A percentile compares a stretch with the other conserved stretches of the same genome.
Evolutionary conservation across 2,113 vertebrate genomes (phyloP).

Genomic region (Psammodynastes pulverulentus): DNA sequence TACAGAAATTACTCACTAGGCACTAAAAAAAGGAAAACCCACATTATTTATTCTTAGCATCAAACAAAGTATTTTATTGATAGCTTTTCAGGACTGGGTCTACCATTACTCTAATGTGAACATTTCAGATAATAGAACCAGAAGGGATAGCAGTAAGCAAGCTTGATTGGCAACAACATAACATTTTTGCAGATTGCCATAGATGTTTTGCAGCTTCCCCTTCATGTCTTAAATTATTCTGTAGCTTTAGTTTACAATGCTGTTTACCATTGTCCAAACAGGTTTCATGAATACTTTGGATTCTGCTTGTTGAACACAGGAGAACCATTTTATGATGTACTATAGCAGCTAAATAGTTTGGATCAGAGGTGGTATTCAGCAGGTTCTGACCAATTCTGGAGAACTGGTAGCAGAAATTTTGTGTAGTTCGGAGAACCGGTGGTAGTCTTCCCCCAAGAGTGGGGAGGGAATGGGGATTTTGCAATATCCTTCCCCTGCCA

Average conservation of each 20-base stretch:
- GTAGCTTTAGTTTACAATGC: background rate
- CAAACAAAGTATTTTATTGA: background rate
- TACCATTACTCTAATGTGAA: background rate
- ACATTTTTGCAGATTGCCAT: background rate
- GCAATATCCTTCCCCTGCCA: no score
- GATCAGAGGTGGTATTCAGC: no score
- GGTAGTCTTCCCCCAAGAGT: no score
- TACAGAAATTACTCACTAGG: conserved; percentile 13
- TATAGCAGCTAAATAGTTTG: background rate
- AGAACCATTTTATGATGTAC: background rate
- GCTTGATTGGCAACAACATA: background rate
- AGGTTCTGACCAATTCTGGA: no score
- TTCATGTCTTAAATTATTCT: background rate
- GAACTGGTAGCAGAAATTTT: no score
- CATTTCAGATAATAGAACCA: background rate
- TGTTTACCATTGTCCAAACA: background rate
- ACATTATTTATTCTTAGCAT: conserved; percentile 3
- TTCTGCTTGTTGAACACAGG: background rate
- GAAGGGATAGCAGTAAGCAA: background rate
- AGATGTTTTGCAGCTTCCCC: background rate
- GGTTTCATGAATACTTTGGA: background rate
- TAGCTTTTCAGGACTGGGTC: background rate
- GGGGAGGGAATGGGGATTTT: no score
- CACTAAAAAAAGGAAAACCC: background rate
- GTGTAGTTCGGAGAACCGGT: no score